Evolutionary conservation across 2,113 vertebrate genomes (phyloP).

Genomic region (Psammodynastes pulverulentus): DNA sequence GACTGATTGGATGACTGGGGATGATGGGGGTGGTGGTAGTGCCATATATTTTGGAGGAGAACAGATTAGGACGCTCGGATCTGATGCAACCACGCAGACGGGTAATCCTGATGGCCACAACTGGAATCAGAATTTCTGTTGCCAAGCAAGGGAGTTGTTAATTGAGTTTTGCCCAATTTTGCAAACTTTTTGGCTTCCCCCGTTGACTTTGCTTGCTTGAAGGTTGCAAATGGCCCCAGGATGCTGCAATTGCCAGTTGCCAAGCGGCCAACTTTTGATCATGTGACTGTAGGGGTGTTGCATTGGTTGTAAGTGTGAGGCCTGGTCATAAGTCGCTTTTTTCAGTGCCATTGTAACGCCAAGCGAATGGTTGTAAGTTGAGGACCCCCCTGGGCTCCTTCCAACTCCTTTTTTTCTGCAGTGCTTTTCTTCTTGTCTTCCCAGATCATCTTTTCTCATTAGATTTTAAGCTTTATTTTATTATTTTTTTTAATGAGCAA

Average conservation of each 20-base stretch:
- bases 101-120: not conserved
- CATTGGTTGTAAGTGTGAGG: not conserved
- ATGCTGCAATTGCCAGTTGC: not conserved
- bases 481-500: not conserved
- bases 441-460: slow-evolving; percentile 10
- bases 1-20: not conserved
- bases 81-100: not conserved
- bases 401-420: not conserved
- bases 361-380: not conserved
- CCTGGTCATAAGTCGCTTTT: not conserved
- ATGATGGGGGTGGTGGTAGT: not conserved
- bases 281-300: not conserved
- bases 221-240: not conserved
- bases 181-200: not conserved
- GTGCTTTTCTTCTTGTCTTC: not conserved
- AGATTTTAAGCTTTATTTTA: not conserved
- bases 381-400: not conserved
- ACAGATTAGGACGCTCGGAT: not conserved
- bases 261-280: not conserved
- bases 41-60: not conserved
- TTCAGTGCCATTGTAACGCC: not conserved
- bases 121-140: not conserved
- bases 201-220: not conserved
- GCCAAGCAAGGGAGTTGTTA: not conserved
- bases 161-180: not conserved